phyloP scores from a whole-genome alignment of 1,140 invertebrate species.

The Euglossa dilemma region DNA sequence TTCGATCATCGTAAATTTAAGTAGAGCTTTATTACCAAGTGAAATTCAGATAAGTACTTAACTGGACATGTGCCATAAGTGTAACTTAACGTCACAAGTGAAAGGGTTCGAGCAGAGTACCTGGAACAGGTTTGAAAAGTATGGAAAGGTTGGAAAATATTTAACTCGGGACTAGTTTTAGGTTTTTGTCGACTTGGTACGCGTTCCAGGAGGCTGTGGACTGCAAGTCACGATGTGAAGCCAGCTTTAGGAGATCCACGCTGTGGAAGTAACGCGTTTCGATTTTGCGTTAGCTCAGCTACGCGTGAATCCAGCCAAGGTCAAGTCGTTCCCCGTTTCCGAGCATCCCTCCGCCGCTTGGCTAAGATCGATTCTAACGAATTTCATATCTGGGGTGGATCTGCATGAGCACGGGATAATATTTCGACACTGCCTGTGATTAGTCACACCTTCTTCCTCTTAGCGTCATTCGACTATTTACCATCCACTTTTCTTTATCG shows the following conservation, averaged over 20 bases:
- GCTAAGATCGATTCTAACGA: slow-evolving; percentile 71
- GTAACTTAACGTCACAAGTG: too few species aligned
- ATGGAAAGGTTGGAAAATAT: neutral
- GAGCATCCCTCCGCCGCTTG: slow-evolving; percentile 69
- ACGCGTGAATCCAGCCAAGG: slow-evolving; percentile 83
- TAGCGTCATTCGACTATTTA: neutral
- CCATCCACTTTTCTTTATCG: neutral
- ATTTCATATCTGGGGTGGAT: slow-evolving; percentile 65
- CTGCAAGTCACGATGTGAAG: slow-evolving; percentile 77
- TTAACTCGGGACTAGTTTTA: neutral
- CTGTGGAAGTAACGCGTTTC: slow-evolving; percentile 83
- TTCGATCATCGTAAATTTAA: too few species aligned
- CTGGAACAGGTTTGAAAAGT: neutral
- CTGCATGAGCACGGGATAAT: slow-evolving; percentile 46
- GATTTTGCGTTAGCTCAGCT: slow-evolving; percentile 83
- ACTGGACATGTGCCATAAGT: too few species aligned
- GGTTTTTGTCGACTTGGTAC: neutral
- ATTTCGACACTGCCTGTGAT: slow-evolving; percentile 36
- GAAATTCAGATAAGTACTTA: too few species aligned
- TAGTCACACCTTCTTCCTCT: slow-evolving; percentile 1
- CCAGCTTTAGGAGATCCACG: slow-evolving; percentile 81
- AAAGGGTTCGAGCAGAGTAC: too few species aligned
- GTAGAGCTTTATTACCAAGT: too few species aligned
- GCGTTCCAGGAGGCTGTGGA: slow-evolving; percentile 32
- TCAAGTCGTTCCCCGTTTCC: slow-evolving; percentile 81